These are phyloP conservation scores for Osmoderma eremita DNA, from an alignment of 2,888 invertebrate species.

Conservation along the genomic window DNA sequence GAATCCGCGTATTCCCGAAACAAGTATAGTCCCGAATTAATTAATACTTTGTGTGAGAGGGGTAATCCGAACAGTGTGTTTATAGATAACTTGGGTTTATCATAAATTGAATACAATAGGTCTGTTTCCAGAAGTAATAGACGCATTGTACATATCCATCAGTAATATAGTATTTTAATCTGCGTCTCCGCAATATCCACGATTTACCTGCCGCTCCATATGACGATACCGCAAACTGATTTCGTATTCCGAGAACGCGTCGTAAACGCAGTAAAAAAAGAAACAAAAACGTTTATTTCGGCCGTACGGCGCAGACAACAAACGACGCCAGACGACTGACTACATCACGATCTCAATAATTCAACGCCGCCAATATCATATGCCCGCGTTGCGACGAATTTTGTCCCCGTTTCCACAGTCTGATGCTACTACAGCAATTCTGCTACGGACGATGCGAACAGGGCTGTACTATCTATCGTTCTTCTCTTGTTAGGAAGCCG, in stretches of 20 bases:
- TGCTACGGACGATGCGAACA: not conserved
- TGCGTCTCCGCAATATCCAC: slow-evolving; percentile 1
- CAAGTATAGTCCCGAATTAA: too few relatives aligned
- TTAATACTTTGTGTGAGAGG: too few relatives aligned
- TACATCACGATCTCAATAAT: slow-evolving; percentile 29
- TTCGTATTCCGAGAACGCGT: slow-evolving; percentile 14
- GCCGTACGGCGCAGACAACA: slow-evolving; percentile 17
- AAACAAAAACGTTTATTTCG: slow-evolving; percentile 27
- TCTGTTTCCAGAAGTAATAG: not conserved
- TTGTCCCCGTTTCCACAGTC: slow-evolving; percentile 4
- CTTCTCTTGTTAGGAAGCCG: not conserved
- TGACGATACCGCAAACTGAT: slow-evolving; percentile 12
- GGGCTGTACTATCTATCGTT: not conserved
- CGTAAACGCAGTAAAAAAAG: slow-evolving; percentile 24
- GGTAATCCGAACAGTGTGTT: too few relatives aligned
- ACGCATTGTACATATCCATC: not conserved
- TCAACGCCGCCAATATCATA: slow-evolving; percentile 23
- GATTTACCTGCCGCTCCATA: not conserved
- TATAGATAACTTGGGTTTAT: too few relatives aligned
- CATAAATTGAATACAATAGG: not conserved
- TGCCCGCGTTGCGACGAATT: slow-evolving; percentile 15
- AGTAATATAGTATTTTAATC: not conserved
- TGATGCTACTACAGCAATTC: not conserved
- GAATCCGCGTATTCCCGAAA: too few relatives aligned
- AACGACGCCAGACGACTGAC: slow-evolving; percentile 19